Base-by-base conservation (phyloP, 2,113 vertebrate genomes). In the Dipodomys stephensi region DNA sequence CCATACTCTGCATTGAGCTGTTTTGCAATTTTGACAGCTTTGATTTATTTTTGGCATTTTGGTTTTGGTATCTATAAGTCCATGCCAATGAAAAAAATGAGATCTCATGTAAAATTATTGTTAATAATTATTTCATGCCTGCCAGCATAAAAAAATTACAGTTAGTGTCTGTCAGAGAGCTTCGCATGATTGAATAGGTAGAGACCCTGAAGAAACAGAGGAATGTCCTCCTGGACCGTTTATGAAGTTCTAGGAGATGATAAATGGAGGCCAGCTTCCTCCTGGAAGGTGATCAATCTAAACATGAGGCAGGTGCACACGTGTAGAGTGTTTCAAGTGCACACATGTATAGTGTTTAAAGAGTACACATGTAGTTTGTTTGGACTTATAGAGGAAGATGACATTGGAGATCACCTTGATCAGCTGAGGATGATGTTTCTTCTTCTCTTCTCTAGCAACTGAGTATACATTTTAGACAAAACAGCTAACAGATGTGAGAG, bases 241-340 rank as follows among this genome's bases (percentile, higher is more conserved):
- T 87, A 64, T 44, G 20, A 96, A 88, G 20, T 86, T 77, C 46
- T 30, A 73, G 74, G 91, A 68, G 19, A 74, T 94, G 65, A 91
- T 49, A 83, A 91, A 62, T 78, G 0, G 15, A 73, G 85, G 8
- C 73, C 19, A 60, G 11, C 53, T 84, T 88, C 35, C 6, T 84
- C 22, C 15, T 85, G 30, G 83, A 83, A 68, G 57, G 28, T 39
- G 39, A 39, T 39, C 4, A 39, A 39, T 39, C 39, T 39, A 39
- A 39, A 39, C 39, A 39, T 39, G 39, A 39, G 39, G 39, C 39
- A 39, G 39, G 39, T 39, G 39, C 39, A 39, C 39, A 39, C 5
- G 6, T 39, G 39, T 39, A 39, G 39, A 39, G 39, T 39, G 39
- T 39, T 39, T 39, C 39, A 39, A 39, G 39, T 39, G 39, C 39